phyloP scores from a whole-genome alignment of 2,113 vertebrate genomes.

The Paratilapia polleni region DNA sequence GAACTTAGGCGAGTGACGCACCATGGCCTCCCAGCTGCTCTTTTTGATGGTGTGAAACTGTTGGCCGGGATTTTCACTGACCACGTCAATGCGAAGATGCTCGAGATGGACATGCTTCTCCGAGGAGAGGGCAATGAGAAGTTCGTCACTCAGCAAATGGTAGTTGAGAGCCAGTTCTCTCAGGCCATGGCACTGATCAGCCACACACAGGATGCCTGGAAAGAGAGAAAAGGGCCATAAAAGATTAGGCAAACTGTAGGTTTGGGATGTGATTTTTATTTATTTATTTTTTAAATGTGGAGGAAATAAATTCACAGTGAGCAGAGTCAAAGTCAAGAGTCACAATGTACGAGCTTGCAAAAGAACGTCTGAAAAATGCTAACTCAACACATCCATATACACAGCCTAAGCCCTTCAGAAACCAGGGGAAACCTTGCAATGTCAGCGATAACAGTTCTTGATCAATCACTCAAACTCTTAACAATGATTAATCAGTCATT shows the following conservation, averaged over 20 bases:
- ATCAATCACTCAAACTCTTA: constrained; percentile 4
- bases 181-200: constrained; percentile 94
- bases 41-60: constrained; percentile 95
- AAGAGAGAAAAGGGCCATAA: background rate
- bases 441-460: background rate
- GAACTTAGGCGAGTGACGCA: constrained; percentile 94
- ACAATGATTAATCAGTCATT: background rate
- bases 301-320: no score
- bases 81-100: constrained; percentile 96
- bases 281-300: no score
- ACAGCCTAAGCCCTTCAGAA: background rate
- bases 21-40: constrained; percentile 98
- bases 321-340: no score
- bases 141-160: constrained; percentile 91
- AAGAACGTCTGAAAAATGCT: no score
- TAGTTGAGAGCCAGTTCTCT: constrained; percentile 96
- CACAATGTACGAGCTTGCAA: no score
- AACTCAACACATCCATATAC: no score
- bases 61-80: constrained; percentile 94
- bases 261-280: no score
- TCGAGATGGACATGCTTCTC: constrained; percentile 94
- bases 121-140: constrained; percentile 92
- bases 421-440: background rate
- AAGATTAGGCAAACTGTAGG: background rate
- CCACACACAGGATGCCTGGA: constrained; percentile 80